Conservation (phyloP, 64 coral and sea anemone species). For the Actinia equina region DNA sequence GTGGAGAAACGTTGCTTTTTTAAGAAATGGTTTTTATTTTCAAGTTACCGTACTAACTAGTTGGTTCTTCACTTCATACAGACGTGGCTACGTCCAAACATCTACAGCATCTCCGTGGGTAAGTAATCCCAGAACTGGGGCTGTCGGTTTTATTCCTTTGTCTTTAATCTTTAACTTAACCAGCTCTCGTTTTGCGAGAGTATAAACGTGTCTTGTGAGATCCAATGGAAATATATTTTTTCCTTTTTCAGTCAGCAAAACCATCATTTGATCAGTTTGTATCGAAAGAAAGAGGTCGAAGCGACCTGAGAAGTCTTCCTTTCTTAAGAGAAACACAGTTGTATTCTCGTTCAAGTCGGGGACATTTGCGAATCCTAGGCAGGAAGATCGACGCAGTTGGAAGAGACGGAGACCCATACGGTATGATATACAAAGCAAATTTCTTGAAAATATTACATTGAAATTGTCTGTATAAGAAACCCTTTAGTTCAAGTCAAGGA, state of each 20-base stretch:
- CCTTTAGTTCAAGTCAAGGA: slow-evolving; percentile 22
- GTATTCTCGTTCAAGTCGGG: slow-evolving; percentile 75
- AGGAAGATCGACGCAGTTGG: slow-evolving; percentile 70
- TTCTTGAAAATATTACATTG: neutral
- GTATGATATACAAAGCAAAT: slow-evolving; percentile 34
- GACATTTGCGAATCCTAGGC: slow-evolving; percentile 71
- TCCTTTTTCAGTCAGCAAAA: neutral
- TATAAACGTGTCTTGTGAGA: neutral
- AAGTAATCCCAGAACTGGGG: neutral
- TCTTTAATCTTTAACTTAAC: slow-evolving; percentile 6
- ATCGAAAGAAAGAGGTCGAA: slow-evolving; percentile 41
- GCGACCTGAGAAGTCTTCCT: slow-evolving; percentile 69
- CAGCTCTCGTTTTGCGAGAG: neutral
- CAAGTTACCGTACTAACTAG: neutral
- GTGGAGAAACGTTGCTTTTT: neutral
- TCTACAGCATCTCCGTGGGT: slow-evolving; percentile 13
- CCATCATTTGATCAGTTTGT: slow-evolving; percentile 61
- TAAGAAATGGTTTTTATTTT: neutral
- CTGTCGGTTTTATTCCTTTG: neutral
- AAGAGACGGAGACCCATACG: slow-evolving; percentile 75
- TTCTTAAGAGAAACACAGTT: slow-evolving; percentile 87
- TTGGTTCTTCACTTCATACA: neutral
- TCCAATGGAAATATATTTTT: neutral
- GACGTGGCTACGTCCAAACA: slow-evolving; percentile 16
- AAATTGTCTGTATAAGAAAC: neutral